Evolutionary conservation across 2,888 invertebrate species (phyloP).

Genomic region (Lydus trimaculatus): DNA sequence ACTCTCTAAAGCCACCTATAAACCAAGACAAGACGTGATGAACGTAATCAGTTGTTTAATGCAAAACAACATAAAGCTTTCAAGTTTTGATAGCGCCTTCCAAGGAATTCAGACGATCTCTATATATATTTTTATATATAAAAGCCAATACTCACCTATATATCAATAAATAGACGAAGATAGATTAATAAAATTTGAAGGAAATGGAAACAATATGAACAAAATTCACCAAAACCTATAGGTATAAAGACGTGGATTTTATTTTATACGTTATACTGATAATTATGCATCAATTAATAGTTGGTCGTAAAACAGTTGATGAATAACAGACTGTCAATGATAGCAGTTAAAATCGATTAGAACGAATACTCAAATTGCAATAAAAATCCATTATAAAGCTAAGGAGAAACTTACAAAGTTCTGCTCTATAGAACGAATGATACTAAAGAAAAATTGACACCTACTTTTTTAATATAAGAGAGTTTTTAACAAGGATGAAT

Average conservation of each 20-base stretch:
- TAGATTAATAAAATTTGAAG: no score
- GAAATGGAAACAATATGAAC: neutral
- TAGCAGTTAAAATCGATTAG: neutral
- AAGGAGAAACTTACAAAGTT: neutral
- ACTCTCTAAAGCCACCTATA: slow-evolving; percentile 51
- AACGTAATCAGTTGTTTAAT: slow-evolving; percentile 56
- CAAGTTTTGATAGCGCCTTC: slow-evolving; percentile 40
- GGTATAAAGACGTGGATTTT: neutral
- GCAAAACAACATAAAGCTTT: slow-evolving; percentile 60
- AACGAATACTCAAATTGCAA: neutral
- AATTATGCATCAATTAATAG: neutral
- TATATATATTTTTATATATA: neutral
- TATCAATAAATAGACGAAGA: neutral
- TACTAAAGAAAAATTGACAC: slow-evolving; percentile 42
- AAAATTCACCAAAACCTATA: neutral
- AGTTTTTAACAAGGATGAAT: slow-evolving; percentile 49
- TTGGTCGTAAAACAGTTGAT: neutral
- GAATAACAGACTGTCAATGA: neutral
- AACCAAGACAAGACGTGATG: slow-evolving; percentile 53
- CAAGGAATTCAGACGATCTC: slow-evolving; percentile 10
- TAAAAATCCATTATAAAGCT: neutral
- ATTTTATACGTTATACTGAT: neutral
- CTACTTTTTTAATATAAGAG: slow-evolving; percentile 46
- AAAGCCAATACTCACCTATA: neutral
- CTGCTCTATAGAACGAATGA: neutral